These are phyloP conservation scores for Leucosticte australis DNA, from an alignment of 2,113 vertebrate species.

Conservation along the genomic window DNA sequence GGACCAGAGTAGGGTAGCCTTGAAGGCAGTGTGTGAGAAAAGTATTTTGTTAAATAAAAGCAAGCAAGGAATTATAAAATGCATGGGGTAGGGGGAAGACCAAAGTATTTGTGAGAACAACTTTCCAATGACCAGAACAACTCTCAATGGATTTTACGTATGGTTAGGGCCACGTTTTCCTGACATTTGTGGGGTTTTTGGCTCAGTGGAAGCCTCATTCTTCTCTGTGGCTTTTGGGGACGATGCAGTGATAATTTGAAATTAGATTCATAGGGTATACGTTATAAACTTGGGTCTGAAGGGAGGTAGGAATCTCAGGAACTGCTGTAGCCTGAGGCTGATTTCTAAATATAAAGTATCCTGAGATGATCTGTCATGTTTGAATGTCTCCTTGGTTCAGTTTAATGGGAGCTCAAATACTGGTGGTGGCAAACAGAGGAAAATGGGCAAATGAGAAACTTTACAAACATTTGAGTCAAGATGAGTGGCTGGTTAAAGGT, in stretches of 20 bases:
- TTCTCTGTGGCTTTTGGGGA: background rate
- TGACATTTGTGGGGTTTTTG: background rate
- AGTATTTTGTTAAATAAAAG: background rate
- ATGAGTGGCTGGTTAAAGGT: conserved; percentile 27
- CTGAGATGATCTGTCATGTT: conserved; percentile 44
- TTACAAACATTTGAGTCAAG: conserved; percentile 26
- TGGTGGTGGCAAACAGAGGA: background rate
- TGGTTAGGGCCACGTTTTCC: background rate
- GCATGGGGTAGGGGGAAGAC: background rate
- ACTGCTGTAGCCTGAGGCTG: conserved; percentile 14
- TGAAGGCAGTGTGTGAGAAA: background rate
- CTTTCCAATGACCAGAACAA: background rate
- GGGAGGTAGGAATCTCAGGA: background rate
- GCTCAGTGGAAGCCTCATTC: background rate
- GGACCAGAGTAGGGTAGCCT: background rate
- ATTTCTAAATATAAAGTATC: conserved; percentile 61
- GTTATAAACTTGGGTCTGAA: background rate
- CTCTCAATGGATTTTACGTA: background rate
- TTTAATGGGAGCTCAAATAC: conserved; percentile 13
- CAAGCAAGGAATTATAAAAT: background rate
- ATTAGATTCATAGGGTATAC: background rate
- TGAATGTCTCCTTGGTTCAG: background rate
- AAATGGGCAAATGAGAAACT: background rate
- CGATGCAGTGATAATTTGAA: background rate
- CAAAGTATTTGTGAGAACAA: background rate